phyloP scores from a whole-genome alignment of 2,797 vertebrate species.

The Todus mexicanus region DNA sequence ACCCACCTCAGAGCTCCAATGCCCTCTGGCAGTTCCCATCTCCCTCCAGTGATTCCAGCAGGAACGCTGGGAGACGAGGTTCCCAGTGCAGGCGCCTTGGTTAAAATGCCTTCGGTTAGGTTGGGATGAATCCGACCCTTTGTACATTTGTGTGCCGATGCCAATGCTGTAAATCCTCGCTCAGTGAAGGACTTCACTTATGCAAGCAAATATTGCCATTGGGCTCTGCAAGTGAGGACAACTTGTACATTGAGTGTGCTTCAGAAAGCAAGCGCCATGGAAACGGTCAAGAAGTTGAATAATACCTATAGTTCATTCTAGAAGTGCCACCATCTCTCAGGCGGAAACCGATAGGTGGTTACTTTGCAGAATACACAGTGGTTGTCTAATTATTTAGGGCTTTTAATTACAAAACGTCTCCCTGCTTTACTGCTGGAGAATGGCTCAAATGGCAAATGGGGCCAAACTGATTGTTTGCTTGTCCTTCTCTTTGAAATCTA shows the following conservation, averaged over 20 bases:
- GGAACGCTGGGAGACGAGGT: neutral
- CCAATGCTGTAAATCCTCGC: conserved; percentile 27
- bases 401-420: neutral
- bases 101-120: neutral
- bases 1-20: neutral
- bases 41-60: neutral
- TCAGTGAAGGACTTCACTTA: conserved; percentile 19
- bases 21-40: neutral
- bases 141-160: conserved; percentile 2
- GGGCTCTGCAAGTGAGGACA: conserved; percentile 7
- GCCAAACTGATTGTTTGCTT: neutral
- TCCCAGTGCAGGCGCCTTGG: conserved; percentile 16
- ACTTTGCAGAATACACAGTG: neutral
- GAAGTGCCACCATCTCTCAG: neutral
- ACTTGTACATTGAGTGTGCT: neutral
- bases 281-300: neutral
- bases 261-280: neutral
- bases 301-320: conserved; percentile 18
- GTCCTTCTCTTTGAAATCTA: neutral
- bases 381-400: neutral
- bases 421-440: neutral
- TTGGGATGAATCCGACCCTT: conserved; percentile 50
- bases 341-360: neutral
- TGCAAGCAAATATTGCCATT: conserved; percentile 52
- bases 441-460: neutral